A percentile compares a stretch with the other conserved stretches of the same genome.
phyloP scores from a whole-genome alignment of 92 coral and sea anemone genomes.

The Epizoanthus illoricatus region DNA sequence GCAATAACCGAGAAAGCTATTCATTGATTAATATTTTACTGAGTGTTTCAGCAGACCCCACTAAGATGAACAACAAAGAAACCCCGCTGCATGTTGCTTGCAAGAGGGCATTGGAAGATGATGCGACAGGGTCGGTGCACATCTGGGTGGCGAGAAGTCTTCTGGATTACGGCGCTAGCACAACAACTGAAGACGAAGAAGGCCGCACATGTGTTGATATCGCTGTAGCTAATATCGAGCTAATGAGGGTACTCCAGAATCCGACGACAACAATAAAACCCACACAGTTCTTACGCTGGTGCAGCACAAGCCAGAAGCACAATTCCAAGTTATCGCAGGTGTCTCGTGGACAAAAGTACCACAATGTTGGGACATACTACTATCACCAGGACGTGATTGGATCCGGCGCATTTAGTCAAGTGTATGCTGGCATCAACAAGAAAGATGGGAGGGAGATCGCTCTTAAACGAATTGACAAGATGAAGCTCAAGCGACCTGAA shows the following conservation, averaged over 20 bases:
- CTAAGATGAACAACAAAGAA: not conserved
- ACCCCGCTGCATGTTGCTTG: not conserved
- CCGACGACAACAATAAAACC: not conserved
- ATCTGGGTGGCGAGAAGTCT: not conserved
- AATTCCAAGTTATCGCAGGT: too few species aligned
- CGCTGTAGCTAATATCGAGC: not conserved
- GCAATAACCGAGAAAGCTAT: not conserved
- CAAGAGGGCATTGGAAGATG: not conserved
- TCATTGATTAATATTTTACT: not conserved
- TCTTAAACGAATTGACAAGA: too few species aligned
- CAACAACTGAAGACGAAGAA: not conserved
- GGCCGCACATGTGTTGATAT: not conserved
- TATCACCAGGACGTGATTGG: not conserved
- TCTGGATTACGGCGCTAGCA: not conserved
- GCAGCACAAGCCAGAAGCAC: not conserved
- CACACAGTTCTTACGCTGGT: not conserved
- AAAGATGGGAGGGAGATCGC: too few species aligned
- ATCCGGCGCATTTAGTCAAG: conserved; percentile 5
- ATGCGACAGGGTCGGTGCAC: not conserved
- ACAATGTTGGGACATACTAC: not conserved
- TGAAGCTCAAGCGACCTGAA: conserved; percentile 2
- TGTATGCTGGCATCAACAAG: too few species aligned
- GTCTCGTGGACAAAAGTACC: too few species aligned
- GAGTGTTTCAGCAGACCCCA: not conserved
- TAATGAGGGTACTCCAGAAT: not conserved